phyloP scores from a whole-genome alignment of 2,113 vertebrate species.

The Myrmophylax atrothorax region DNA sequence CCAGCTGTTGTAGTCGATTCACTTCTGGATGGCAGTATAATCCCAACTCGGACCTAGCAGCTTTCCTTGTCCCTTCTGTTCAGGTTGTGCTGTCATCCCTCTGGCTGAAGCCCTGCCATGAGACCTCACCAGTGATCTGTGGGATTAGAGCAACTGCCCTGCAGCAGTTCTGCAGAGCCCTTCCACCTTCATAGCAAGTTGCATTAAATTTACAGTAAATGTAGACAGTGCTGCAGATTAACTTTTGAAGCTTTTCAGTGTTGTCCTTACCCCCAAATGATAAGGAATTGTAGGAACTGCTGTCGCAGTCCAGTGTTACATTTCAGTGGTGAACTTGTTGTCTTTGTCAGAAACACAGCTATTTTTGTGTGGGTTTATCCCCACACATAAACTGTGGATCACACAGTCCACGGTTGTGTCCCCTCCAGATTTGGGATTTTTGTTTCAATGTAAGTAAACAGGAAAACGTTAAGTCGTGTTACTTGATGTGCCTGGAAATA shows the following conservation, averaged over 20 bases:
- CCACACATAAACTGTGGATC: neutral
- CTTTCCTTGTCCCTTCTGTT: neutral
- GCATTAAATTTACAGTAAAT: neutral
- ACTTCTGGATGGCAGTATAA: neutral
- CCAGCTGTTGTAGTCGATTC: neutral
- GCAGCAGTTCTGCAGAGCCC: neutral
- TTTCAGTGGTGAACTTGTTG: neutral
- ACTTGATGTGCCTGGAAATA: neutral
- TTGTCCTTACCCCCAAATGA: neutral
- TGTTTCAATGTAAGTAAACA: neutral
- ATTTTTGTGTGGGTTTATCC: neutral
- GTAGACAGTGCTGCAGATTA: neutral
- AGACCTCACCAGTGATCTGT: neutral
- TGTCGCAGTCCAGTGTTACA: neutral
- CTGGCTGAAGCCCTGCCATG: neutral
- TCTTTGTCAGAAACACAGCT: fast-evolving
- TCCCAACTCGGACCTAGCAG: neutral
- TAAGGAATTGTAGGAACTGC: neutral
- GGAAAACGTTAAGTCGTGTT: neutral
- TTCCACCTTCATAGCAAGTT: neutral
- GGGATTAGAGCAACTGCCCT: neutral
- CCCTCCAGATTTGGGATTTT: neutral
- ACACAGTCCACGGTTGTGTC: neutral
- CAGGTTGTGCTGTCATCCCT: neutral
- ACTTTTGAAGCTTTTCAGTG: neutral